Base-by-base conservation (phyloP, 23 tunicate genomes). In the Aplidium turbinatum region DNA sequence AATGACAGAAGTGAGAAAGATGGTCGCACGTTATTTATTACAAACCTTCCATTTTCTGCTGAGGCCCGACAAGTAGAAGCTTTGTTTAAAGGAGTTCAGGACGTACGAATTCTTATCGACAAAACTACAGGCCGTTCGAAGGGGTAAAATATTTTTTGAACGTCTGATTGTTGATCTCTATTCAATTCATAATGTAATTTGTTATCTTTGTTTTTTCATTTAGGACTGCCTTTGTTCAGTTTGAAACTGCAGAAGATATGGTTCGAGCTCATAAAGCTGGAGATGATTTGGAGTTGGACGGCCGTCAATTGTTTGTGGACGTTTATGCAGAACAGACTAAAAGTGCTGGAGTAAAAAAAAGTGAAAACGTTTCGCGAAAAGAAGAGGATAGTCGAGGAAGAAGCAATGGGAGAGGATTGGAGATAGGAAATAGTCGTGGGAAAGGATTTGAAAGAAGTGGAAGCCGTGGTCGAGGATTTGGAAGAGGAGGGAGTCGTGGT, bases 151-250 rank as follows among this genome's bases (percentile, higher is more conserved):
- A 9, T 16, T 42, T 42, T 42, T 16, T 9, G 48, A 9, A 42
- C 48, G 48, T 42, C 13, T 9, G 13, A 42, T 42, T 9, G 13
- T 9, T 9, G 48, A 13, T 13, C 9, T 42, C 9, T 42, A 42
- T 42, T 42, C 13, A 13, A 42, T 42, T 42, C 13, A 9, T 9
- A 42, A 42, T 9, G 48, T 9, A 42, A 9, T 9, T 42, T 9
- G 13, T 13, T 42, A 13, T 42, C 13, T 54, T 54, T 54, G 22
- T 11, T 54, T 54, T 54, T 54, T 11, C n/a, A 5, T 54, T 54
- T 54, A 90, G 97, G 51, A 90, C 83, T 73, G 85, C 73, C 1
- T 90, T 80, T 63, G 64, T 90, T 29, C 85, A 90, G 61, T 90
- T 90, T 64, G 30, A 77, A 33, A 45, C 76, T 19, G 63, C 71